Base-by-base conservation (phyloP, 2,113 vertebrate species). In the Ifrita kowaldi region DNA sequence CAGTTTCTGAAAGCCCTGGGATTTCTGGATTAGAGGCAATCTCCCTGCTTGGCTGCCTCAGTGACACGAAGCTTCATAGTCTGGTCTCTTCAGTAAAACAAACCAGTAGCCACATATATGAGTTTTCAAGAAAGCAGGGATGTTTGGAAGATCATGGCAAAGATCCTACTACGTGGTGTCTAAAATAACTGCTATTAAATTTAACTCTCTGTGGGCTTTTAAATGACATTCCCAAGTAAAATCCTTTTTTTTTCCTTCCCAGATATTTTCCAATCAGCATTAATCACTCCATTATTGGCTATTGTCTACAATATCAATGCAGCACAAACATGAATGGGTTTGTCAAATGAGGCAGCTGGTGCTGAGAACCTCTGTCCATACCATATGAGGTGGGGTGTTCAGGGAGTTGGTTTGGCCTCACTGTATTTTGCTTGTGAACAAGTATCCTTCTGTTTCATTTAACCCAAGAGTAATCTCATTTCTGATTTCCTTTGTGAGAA, bases 11-110 rank as follows among this genome's bases (percentile, higher is more conserved):
- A 95, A 95, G n/a, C 77, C 44, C 64, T 30, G 73, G 86, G 91
- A 95, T 97, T 95, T 95, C 69, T 91, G 95, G 93, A 95, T 96
- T 97, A 96, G 69, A 97, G 77, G 77, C 94, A 95, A 96, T 95
- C 92, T 96, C 86, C 83, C 60, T 93, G 90, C 89, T 90, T 91
- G 87, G 79, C 79, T 91, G 71, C 90, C 68, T 88, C 87, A 88
- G 47, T 93, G 78, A 93, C 93, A 92, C 5, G 1, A 88, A 76
- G 39, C 52, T 80, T 94, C 81, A 76, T 62, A 57, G 70, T 67
- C 55, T 74, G 50, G 35, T 73, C 24, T 93, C 21, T 69, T 85
- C 89, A 86, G 89, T 55, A 93, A 89, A 93, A 94, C 63, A 84
- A 81, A 46, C 86, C 68, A 70, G 74, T 33, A 93, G 55, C 37